Conservation (phyloP, 2,797 vertebrate species). For the Philypnodon macrostomus region DNA sequence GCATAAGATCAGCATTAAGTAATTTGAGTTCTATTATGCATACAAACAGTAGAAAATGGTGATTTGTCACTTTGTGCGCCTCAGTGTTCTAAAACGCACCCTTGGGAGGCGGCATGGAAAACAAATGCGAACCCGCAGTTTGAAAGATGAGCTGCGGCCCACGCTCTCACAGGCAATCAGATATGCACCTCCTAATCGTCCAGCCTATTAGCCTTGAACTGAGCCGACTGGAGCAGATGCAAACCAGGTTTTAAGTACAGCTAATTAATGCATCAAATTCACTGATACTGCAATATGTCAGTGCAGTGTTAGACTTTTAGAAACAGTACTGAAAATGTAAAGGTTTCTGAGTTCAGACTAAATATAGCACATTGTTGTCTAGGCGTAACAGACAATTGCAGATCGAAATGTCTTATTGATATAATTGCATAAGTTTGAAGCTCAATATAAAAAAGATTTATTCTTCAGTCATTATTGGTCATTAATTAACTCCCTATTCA, state of each 20-base stretch:
- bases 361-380: background rate
- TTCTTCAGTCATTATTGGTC: background rate
- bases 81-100: slow-evolving; percentile 64
- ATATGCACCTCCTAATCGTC: slow-evolving; percentile 61
- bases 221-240: slow-evolving; percentile 33
- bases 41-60: slow-evolving; percentile 73
- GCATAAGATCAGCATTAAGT: slow-evolving; percentile 66
- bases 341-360: background rate
- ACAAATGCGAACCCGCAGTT: slow-evolving; percentile 47
- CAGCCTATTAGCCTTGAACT: slow-evolving; percentile 47
- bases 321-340: background rate
- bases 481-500: background rate
- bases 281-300: slow-evolving; percentile 9
- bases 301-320: background rate
- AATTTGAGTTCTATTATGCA: slow-evolving; percentile 66
- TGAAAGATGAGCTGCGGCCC: slow-evolving; percentile 66
- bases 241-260: slow-evolving; percentile 24
- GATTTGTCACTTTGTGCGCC: slow-evolving; percentile 72
- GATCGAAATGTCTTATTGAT: background rate
- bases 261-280: slow-evolving; percentile 25
- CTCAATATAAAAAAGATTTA: background rate
- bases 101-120: slow-evolving; percentile 65
- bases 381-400: background rate
- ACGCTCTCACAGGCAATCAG: slow-evolving; percentile 54
- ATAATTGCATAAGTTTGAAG: background rate